These are phyloP conservation scores for Zophobas atratus DNA, from an alignment of 1,140 invertebrate species.

Conservation along the genomic window DNA sequence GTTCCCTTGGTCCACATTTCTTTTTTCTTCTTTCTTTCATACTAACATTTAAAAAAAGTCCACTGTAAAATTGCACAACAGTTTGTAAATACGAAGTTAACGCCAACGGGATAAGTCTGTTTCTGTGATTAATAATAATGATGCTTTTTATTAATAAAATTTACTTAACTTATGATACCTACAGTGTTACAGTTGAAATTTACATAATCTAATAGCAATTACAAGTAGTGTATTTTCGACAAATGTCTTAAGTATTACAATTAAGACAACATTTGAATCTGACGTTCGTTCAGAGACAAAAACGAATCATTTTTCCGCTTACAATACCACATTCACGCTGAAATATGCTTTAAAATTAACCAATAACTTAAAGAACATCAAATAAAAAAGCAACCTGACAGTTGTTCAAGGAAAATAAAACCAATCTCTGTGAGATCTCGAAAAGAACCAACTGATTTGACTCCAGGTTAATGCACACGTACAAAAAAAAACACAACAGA, in stretches of 20 bases:
- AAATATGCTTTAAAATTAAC: constrained; percentile 6
- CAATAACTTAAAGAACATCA: neutral
- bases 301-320: constrained; percentile 24
- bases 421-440: constrained; percentile 39
- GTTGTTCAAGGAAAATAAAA: constrained; percentile 6
- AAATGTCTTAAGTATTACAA: constrained; percentile 50
- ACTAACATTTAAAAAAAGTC: too few species aligned
- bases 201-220: constrained; percentile 56
- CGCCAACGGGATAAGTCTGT: too few species aligned
- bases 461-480: constrained; percentile 17
- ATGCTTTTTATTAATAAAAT: constrained; percentile 57
- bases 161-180: constrained; percentile 59
- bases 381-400: constrained; percentile 16
- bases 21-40: too few species aligned
- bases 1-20: too few species aligned
- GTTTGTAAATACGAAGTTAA: too few species aligned
- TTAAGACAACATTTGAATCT: constrained; percentile 43
- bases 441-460: constrained; percentile 37
- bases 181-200: constrained; percentile 58
- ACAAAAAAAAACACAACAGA: neutral
- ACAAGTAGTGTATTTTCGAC: constrained; percentile 46
- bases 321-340: constrained; percentile 40
- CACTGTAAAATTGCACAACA: too few species aligned
- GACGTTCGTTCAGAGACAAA: constrained; percentile 23
- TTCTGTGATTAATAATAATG: too few species aligned